Conservation (phyloP, 2,797 vertebrate species). For the Sebastes hubbsi region DNA sequence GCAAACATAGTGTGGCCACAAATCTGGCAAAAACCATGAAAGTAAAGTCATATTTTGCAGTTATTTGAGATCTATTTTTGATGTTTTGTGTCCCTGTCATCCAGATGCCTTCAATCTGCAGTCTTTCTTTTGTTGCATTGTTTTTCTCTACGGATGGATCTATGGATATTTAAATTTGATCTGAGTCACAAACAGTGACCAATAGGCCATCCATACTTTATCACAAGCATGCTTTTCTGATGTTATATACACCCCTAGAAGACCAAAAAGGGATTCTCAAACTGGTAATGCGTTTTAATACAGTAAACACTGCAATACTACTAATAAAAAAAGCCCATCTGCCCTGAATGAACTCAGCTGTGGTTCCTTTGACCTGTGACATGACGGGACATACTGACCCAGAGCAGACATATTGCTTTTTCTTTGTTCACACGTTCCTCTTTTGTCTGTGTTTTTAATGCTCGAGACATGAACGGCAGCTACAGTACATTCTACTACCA, state of each 20-base stretch:
- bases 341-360: constrained; percentile 22
- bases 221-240: constrained; percentile 65
- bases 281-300: constrained; percentile 55
- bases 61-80: background rate
- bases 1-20: background rate
- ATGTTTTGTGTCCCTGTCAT: constrained; percentile 29
- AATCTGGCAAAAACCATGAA: background rate
- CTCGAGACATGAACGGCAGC: constrained; percentile 67
- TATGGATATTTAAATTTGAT: constrained; percentile 2
- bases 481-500: constrained; percentile 76
- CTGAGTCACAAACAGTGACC: constrained; percentile 12
- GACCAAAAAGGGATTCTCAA: constrained; percentile 31
- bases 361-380: constrained; percentile 34
- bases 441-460: constrained; percentile 46
- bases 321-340: constrained; percentile 40
- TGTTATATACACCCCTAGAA: constrained; percentile 56
- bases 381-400: constrained; percentile 14
- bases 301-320: constrained; percentile 67
- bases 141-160: background rate
- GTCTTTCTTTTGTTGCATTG: background rate
- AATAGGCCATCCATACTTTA: constrained; percentile 39
- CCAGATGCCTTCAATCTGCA: constrained; percentile 6
- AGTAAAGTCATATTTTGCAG: background rate
- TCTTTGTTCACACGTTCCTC: constrained; percentile 57
- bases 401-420: constrained; percentile 74